Evolutionary conservation across 2,113 vertebrate species (phyloP).

Genomic region (Eretmochelys imbricata): DNA sequence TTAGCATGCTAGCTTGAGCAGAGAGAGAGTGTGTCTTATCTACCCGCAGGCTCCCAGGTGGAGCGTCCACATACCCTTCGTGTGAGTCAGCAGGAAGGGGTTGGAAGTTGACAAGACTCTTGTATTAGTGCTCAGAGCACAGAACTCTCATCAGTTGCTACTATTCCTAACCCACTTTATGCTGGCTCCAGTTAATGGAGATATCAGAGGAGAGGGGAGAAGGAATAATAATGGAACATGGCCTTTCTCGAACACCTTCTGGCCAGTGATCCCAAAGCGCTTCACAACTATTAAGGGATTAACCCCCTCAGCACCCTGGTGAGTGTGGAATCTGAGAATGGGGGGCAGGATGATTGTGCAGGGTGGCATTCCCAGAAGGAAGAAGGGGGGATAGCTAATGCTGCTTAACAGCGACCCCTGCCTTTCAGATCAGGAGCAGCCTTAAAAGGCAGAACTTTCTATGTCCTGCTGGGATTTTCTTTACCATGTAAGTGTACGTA

Average conservation of each 20-base stretch:
- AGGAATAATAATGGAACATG: background rate
- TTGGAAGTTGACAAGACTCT: background rate
- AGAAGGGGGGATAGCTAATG: background rate
- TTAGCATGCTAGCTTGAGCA: background rate
- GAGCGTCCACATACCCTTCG: background rate
- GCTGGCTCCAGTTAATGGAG: background rate
- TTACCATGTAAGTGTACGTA: background rate
- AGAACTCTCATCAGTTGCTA: background rate
- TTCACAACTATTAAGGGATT: rapidly evolving
- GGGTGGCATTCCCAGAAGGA: background rate
- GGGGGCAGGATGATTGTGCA: background rate
- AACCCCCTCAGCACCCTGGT: background rate
- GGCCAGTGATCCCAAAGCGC: background rate
- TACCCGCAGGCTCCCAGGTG: background rate
- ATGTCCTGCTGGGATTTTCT: background rate
- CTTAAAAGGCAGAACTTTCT: background rate
- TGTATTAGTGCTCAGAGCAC: background rate
- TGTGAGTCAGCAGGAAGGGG: background rate
- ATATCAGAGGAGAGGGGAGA: background rate
- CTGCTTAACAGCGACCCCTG: background rate
- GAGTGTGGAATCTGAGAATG: background rate
- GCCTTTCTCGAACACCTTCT: background rate
- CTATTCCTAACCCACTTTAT: background rate
- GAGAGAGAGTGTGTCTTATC: background rate
- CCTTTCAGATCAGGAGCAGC: background rate